Percentiles rank a stretch among this genome's conserved stretches.
Conservation (phyloP, 2,113 vertebrate genomes). For the Neolamprologus longior region DNA sequence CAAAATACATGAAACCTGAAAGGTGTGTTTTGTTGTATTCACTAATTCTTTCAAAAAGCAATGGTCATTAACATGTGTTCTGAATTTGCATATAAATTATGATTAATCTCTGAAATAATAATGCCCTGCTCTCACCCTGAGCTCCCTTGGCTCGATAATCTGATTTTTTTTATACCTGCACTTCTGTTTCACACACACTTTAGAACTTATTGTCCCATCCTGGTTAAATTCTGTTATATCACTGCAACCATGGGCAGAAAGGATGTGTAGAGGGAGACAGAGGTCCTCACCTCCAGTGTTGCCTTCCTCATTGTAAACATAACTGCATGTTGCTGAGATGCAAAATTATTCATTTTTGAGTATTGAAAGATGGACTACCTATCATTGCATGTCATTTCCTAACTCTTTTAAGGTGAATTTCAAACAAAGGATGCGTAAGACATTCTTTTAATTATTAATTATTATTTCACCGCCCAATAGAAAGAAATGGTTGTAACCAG, state of each 20-base stretch:
- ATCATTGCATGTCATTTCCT: neutral
- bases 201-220: neutral
- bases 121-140: neutral
- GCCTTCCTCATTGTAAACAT: neutral
- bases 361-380: neutral
- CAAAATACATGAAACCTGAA: neutral
- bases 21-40: neutral
- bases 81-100: neutral
- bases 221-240: neutral
- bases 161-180: neutral
- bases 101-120: neutral
- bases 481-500: neutral
- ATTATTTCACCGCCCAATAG: neutral
- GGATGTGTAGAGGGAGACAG: neutral
- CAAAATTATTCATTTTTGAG: neutral
- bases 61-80: neutral
- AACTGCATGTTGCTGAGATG: neutral
- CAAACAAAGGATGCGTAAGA: accelerated
- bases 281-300: neutral
- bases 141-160: neutral
- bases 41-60: neutral
- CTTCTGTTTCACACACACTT: neutral
- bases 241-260: neutral
- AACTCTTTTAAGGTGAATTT: neutral
- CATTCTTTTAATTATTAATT: neutral